Conservation (phyloP, 2,113 vertebrate species). For the Lagopus leucura region DNA sequence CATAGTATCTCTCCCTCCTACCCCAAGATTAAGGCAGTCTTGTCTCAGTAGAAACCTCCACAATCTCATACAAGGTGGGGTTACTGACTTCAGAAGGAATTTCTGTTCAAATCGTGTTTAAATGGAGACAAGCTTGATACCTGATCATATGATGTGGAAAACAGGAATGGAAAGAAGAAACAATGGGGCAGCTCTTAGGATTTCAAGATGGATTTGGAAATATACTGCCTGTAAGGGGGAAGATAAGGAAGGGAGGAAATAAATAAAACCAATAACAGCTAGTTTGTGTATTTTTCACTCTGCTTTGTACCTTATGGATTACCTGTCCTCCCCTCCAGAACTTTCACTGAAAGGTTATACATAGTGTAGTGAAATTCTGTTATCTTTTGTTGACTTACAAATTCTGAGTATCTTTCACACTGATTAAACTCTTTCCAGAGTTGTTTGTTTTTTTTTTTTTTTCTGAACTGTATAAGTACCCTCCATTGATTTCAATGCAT, state of each 20-base stretch:
- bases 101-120: neutral
- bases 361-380: neutral
- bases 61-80: neutral
- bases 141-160: rapidly evolving
- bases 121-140: neutral
- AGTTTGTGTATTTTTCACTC: neutral
- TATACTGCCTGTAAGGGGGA: neutral
- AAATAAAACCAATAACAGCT: neutral
- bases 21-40: neutral
- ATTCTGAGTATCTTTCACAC: neutral
- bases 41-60: neutral
- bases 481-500: neutral
- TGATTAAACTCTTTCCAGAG: neutral
- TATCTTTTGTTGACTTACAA: neutral
- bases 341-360: neutral
- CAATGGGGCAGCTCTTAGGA: neutral
- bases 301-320: neutral
- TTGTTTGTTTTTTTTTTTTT: neutral
- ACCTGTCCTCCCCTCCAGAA: neutral
- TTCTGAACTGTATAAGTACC: neutral
- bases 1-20: neutral
- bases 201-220: neutral
- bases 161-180: neutral
- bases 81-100: neutral
- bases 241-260: neutral